These are phyloP conservation scores for Dyspetes luteomarginatus DNA, from an alignment of 2,888 invertebrate species.

Conservation along the genomic window DNA sequence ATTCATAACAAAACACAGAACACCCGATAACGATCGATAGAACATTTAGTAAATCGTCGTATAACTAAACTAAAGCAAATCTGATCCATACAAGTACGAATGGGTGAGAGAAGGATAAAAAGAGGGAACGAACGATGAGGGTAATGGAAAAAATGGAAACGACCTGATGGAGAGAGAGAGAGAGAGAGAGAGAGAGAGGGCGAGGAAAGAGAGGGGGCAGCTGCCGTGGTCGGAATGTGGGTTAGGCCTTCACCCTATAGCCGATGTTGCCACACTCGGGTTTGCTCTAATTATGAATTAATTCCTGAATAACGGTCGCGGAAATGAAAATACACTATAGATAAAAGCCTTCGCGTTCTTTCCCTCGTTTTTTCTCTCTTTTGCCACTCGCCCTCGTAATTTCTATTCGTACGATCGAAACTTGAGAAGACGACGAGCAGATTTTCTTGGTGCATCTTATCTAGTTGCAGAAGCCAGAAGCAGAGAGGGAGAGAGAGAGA, in stretches of 20 bases:
- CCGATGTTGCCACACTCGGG: constrained; percentile 56
- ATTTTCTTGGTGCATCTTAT: constrained; percentile 55
- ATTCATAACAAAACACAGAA: not conserved
- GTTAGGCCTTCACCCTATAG: constrained; percentile 76
- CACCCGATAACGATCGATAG: not conserved
- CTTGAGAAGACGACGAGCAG: constrained; percentile 50
- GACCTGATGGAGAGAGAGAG: constrained; percentile 50
- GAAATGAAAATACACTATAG: constrained; percentile 57
- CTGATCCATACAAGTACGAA: constrained; percentile 11
- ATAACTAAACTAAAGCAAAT: constrained; percentile 21
- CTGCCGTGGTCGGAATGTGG: constrained; percentile 78
- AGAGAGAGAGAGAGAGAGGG: constrained; percentile 67
- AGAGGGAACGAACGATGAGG: constrained; percentile 37
- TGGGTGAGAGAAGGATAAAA: constrained; percentile 40
- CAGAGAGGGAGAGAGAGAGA: constrained; percentile 28
- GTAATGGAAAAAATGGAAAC: constrained; percentile 67
- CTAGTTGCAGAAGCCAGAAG: constrained; percentile 40
- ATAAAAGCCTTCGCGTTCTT: constrained; percentile 49
- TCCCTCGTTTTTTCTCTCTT: not conserved
- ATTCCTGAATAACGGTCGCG: constrained; percentile 81
- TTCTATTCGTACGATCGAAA: constrained; percentile 51
- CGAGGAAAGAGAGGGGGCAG: constrained; percentile 71
- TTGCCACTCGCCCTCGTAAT: constrained; percentile 16
- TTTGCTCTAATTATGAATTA: constrained; percentile 82
- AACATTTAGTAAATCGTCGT: constrained; percentile 2